Evolutionary conservation across 2,113 vertebrate species (phyloP).

Genomic region (Typhlomys cinereus): DNA sequence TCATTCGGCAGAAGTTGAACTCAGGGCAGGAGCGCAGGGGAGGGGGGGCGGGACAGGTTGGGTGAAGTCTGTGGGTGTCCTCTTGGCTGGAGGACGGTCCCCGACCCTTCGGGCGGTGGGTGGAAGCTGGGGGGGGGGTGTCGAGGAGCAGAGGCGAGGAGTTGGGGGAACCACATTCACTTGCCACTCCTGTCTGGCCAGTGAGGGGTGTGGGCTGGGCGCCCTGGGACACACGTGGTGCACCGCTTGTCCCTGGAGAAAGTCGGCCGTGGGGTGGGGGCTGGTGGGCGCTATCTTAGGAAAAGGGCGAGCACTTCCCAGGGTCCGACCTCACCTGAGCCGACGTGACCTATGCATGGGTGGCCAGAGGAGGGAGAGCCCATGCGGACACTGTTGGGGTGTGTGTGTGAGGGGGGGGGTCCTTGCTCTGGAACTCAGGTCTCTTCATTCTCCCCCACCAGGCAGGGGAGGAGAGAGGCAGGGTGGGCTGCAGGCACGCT

Average conservation of each 20-base stretch:
- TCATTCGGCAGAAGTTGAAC: neutral
- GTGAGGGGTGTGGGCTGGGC: accelerated
- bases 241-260: neutral
- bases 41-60: neutral
- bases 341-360: too few relatives aligned
- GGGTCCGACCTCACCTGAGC: neutral
- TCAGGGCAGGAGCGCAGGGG: neutral
- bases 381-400: neutral
- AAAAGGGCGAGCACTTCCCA: neutral
- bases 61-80: neutral
- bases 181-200: neutral
- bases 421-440: neutral
- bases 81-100: neutral
- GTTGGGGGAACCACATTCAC: neutral
- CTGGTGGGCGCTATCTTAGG: neutral
- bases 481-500: neutral
- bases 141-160: neutral
- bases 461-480: neutral
- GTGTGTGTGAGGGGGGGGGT: too few relatives aligned
- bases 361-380: neutral
- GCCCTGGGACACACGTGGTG: neutral
- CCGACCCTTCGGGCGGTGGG: neutral
- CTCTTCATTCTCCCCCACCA: too few relatives aligned
- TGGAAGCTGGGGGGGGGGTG: neutral
- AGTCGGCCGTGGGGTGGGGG: accelerated